Evolutionary conservation across 2,113 vertebrate genomes (phyloP).

Genomic region (Amazona vittata): DNA sequence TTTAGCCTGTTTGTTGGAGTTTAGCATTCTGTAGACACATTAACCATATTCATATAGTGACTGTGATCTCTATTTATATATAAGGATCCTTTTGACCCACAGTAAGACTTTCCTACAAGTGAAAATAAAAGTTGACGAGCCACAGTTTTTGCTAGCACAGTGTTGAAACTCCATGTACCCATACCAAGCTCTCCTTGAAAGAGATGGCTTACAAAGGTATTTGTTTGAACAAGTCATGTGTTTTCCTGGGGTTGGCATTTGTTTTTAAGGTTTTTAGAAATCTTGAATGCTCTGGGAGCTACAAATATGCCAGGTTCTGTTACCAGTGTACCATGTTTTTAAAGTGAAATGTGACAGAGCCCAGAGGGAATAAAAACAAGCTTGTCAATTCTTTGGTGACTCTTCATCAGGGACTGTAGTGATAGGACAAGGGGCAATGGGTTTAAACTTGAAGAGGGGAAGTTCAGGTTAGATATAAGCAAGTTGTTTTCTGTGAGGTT

Average conservation of each 20-base stretch:
- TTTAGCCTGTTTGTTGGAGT: neutral
- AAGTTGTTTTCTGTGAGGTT: neutral
- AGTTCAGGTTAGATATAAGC: neutral
- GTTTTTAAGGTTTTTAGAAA: neutral
- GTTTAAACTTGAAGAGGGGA: neutral
- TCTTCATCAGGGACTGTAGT: neutral
- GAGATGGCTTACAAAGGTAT: neutral
- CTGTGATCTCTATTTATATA: neutral
- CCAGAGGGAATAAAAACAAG: neutral
- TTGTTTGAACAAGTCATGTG: neutral
- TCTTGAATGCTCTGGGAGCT: neutral
- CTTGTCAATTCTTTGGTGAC: neutral
- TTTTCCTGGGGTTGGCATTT: neutral
- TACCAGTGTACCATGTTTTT: neutral
- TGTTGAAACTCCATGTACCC: neutral
- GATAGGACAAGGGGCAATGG: neutral
- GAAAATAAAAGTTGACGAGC: neutral
- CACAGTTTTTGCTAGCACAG: neutral
- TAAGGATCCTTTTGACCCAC: neutral
- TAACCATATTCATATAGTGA: neutral
- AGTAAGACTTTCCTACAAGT: neutral
- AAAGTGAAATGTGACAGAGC: neutral
- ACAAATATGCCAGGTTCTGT: neutral
- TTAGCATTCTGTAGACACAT: neutral
- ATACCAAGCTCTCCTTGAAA: neutral